phyloP scores from a whole-genome alignment of 2,797 vertebrate species.

The Coregonus sp. region DNA sequence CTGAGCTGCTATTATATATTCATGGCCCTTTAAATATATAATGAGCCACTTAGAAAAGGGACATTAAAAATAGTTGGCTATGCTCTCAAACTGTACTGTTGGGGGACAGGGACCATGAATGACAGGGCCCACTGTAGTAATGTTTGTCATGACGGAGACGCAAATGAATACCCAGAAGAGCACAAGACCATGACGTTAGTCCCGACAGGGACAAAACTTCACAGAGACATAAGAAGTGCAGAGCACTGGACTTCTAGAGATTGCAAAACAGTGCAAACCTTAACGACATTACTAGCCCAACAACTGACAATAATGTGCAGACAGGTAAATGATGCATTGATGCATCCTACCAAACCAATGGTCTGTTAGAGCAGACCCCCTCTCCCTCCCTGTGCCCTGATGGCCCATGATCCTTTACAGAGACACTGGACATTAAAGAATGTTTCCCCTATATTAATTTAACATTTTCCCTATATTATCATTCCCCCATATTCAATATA shows the following conservation, averaged over 20 bases:
- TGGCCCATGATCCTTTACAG: slow-evolving; percentile 33
- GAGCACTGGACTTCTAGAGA: neutral
- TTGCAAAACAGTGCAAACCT: neutral
- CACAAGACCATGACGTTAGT: neutral
- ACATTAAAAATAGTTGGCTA: neutral
- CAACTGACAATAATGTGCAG: neutral
- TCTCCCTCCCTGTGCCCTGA: slow-evolving; percentile 5
- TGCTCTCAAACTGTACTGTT: slow-evolving; percentile 11
- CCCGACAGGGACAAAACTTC: no score
- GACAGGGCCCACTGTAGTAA: no score
- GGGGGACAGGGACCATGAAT: neutral
- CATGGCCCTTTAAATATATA: slow-evolving; percentile 49
- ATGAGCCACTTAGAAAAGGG: slow-evolving; percentile 26
- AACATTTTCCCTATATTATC: no score
- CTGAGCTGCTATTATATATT: slow-evolving; percentile 32
- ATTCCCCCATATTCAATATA: no score
- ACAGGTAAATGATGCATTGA: no score
- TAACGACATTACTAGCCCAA: neutral
- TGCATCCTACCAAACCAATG: no score
- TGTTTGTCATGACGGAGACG: no score
- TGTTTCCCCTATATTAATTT: no score
- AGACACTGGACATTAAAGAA: slow-evolving; percentile 42
- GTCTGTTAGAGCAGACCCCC: no score
- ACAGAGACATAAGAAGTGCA: neutral
- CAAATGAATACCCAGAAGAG: neutral